Evolutionary conservation across 92 coral and sea anemone species (phyloP), one percentile per base, ranked within the genome.

Genomic region (Chrysogorgia sp.): DNA sequence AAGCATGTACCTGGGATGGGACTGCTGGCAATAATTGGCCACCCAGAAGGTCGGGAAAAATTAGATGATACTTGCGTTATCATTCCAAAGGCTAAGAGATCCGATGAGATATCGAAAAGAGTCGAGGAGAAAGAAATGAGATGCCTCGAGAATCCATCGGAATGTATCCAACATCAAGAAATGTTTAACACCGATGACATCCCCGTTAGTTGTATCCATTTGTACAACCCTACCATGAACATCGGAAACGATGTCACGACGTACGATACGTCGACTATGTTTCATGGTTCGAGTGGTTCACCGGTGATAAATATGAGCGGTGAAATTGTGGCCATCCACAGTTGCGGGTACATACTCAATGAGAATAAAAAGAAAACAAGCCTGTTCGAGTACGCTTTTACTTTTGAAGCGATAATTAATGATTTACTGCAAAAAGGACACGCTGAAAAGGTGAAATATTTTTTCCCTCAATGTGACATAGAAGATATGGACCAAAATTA

Each of bases 251-350:
- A 20, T 1, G 33, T 13, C 22, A 17, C 45, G 34, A 68, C 75
- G 5, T 68, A 68, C 22, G 75, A 68, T 34, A 58, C 26, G 0
- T 57, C 58, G 10, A 41, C 58, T 2, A 68, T 68, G 75, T 40
- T 68, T 37, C 58, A 68, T 23, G 75, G 75, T 0, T 68, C 75
- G 6, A 28, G 45, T 24, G 75, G 75, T 17, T 52, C 75, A 5
- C 75, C 75, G 2, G 58, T 68, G 0, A 41, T 68, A n/a, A 33
- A 68, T 22, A 68, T 68, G 58, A 68, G 22, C 26, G 34, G 35
- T 13, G 24, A 30, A 23, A 68, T 68, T 26, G 56, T 68, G 6
- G 75, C 75, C 2, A 33, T 68, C 15, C 75, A 68, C 37, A 41
- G 34, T 17, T 10, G 45, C 3, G 75, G 75, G 21, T 68, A 14